Evolutionary conservation across 2,888 invertebrate genomes (phyloP), one percentile per base, ranked within the genome.

Genomic region (Timandra comae): DNA sequence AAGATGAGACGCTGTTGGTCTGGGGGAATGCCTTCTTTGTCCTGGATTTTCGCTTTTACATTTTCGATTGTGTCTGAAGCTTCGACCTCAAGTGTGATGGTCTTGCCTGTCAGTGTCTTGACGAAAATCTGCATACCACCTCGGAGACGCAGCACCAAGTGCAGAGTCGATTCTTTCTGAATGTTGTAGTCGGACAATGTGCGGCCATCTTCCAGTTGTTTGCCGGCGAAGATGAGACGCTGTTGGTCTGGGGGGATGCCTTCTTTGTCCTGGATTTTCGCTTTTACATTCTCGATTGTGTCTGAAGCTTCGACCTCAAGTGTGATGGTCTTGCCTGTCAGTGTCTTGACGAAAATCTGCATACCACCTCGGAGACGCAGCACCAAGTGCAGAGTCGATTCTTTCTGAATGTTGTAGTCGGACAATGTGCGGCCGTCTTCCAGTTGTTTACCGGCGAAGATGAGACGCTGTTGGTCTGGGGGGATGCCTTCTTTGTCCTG

Each of bases 401-500:
- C 16, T 16, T 16, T 16, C 6, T 16, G 16, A 6, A 16, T 16
- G 6, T 16, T 16, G 6, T 16, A 16, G 6, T 16, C 16, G 4
- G 16, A 16, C 4, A 16, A 6, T 16, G 16, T 16, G 1, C 16
- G 3, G 3, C 16, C 16, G 16, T 16, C 16, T 16, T 16, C 16
- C 6, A 16, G 6, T 6, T 16, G 16, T 16, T 16, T 16, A 16
- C 16, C 16, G 16, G 1, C 16, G 6, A 16, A 16, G 16, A 16
- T 16, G 6, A 16, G 16, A 16, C 16, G 16, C 16, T 16, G 16
- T 6, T 16, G 16, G 16, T 16, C 16, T 16, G 16, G 16, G 16
- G 16, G 16, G 16, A 16, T 16, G 16, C 88, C 87, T 55, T 89
- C 88, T 48, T 89, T 89, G 44, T 89, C 89, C 36, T 86, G 85